Conservation (phyloP, 2,888 invertebrate genomes). For the Cantharis rufa region DNA sequence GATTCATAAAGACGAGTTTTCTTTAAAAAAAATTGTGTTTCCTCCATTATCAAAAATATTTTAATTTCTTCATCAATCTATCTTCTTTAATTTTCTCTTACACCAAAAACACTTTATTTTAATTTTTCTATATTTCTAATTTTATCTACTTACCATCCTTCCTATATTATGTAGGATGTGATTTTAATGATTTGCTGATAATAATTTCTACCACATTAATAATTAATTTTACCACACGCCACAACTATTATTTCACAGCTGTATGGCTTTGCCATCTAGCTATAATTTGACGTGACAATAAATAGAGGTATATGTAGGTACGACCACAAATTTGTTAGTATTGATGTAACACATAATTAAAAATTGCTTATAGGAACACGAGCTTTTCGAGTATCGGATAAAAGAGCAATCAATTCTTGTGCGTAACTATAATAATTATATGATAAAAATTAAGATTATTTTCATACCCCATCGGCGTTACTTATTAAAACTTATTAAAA, state of each 20-base stretch:
- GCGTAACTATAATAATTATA: too few species aligned
- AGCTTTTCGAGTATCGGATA: not conserved
- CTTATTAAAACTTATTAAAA: conserved; percentile 20
- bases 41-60: too few species aligned
- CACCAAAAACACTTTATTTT: too few species aligned
- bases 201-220: conserved; percentile 12
- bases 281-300: conserved; percentile 7
- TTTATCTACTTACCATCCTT: not conserved
- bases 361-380: not conserved
- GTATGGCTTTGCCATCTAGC: conserved; percentile 5
- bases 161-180: not conserved
- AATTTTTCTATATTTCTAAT: not conserved
- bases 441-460: conserved; percentile 2
- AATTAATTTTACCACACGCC: conserved; percentile 10
- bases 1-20: too few species aligned
- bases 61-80: too few species aligned
- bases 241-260: conserved; percentile 5
- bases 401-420: too few species aligned
- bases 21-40: too few species aligned
- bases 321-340: not conserved
- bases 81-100: too few species aligned
- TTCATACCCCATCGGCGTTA: conserved; percentile 6
- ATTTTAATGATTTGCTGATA: conserved; percentile 4
- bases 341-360: not conserved
- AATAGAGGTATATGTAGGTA: not conserved